Percentiles rank a stretch among this genome's conserved stretches.
Conservation (phyloP, 2,797 vertebrate genomes). For the Psittacula derbiana region DNA sequence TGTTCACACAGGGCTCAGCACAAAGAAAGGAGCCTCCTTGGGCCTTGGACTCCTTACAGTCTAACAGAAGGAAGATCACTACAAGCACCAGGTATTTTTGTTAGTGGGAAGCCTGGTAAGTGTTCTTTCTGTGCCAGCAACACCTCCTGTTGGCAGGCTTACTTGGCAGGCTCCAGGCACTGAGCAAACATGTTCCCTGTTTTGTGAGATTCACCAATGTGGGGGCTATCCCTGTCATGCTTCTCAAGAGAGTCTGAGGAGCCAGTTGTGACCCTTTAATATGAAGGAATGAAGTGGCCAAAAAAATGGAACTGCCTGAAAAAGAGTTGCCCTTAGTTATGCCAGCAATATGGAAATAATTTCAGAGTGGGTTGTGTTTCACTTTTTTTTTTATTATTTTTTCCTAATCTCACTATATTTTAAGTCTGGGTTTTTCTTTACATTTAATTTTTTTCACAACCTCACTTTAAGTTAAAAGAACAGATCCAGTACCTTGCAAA, state of each 20-base stretch:
- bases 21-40: constrained; percentile 23
- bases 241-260: neutral
- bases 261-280: neutral
- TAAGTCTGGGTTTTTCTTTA: neutral
- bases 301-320: neutral
- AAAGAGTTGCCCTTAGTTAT: neutral
- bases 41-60: neutral
- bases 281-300: neutral
- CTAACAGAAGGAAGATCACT: constrained; percentile 33
- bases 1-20: neutral
- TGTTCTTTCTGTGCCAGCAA: constrained; percentile 23
- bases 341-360: neutral
- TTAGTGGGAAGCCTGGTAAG: constrained; percentile 37
- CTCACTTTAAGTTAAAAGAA: neutral
- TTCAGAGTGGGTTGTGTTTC: neutral
- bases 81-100: constrained; percentile 56
- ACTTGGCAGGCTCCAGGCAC: neutral
- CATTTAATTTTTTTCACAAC: neutral
- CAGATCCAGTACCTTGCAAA: accelerated
- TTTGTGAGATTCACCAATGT: neutral
- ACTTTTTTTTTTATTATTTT: neutral
- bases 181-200: neutral
- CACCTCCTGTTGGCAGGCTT: constrained; percentile 57
- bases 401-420: neutral
- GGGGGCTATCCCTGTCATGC: neutral